A percentile compares a stretch with the other conserved stretches of the same genome.
Evolutionary conservation across 2,797 vertebrate genomes (phyloP).

Genomic region (Sebastes itinus): DNA sequence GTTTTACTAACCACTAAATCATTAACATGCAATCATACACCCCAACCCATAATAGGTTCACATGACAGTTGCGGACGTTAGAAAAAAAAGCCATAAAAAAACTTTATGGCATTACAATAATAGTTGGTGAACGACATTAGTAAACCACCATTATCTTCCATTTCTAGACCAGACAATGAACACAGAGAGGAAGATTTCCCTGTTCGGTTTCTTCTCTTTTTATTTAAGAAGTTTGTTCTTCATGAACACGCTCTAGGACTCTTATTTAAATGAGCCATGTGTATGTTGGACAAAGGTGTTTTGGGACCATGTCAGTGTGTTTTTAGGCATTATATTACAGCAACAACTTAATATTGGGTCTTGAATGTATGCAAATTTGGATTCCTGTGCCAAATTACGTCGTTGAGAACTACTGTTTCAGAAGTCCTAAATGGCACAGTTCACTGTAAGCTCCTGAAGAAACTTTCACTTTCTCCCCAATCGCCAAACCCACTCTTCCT

Average conservation of each 20-base stretch:
- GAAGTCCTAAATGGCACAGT: background rate
- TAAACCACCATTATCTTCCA: background rate
- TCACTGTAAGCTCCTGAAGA: background rate
- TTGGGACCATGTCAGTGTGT: background rate
- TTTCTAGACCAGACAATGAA: background rate
- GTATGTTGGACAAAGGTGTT: background rate
- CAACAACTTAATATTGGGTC: background rate
- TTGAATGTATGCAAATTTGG: background rate
- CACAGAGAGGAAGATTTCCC: background rate
- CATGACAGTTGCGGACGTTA: background rate
- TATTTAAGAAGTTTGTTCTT: background rate
- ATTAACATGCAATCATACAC: conserved; percentile 42
- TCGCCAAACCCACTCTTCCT: background rate
- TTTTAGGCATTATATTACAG: background rate
- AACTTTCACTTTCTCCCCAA: background rate
- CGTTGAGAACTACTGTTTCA: background rate
- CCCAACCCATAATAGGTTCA: background rate
- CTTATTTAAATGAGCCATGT: background rate
- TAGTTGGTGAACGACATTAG: background rate
- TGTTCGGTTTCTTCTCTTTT: background rate
- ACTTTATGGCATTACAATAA: background rate
- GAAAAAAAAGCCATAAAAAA: background rate
- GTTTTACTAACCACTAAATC: conserved; percentile 53
- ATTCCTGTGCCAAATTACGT: background rate
- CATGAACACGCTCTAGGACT: background rate